Conservation (phyloP, 92 coral and sea anemone species). For the Zoanthus solanderi region DNA sequence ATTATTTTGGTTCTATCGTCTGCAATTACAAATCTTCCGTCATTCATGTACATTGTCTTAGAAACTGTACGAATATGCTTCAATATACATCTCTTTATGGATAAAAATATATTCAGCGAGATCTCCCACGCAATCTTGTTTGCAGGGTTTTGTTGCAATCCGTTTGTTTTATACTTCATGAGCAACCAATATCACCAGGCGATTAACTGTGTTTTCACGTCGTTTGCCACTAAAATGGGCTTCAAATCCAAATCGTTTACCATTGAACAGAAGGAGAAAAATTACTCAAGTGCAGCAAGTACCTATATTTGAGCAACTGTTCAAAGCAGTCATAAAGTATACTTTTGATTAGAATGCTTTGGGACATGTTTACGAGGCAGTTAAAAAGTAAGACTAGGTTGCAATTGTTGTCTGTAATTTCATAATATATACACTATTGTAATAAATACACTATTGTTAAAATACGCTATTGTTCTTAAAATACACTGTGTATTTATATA, state of each 20-base stretch:
- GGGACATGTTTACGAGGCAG: too few species aligned
- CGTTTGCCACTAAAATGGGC: background rate
- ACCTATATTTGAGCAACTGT: background rate
- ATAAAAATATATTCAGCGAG: background rate
- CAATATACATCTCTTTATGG: background rate
- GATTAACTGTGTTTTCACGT: conserved; percentile 3
- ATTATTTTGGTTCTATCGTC: conserved; percentile 3
- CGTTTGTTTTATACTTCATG: conserved; percentile 37
- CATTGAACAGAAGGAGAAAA: background rate
- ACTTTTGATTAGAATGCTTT: too few species aligned
- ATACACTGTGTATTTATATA: too few species aligned
- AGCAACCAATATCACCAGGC: conserved; percentile 35
- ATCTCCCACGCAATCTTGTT: conserved; percentile 14
- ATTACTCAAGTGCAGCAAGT: background rate
- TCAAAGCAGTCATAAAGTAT: background rate
- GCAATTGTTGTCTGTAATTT: too few species aligned
- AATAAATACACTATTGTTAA: too few species aligned
- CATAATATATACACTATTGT: too few species aligned
- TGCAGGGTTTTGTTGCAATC: background rate
- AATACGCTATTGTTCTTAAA: too few species aligned
- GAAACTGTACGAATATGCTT: background rate
- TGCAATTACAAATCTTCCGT: background rate
- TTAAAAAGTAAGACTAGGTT: too few species aligned
- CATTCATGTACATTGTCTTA: background rate
- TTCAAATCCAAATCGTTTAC: background rate